These are phyloP conservation scores for Phrynocephalus guinanensis DNA, from an alignment of 2,797 vertebrate genomes.

Conservation along the genomic window DNA sequence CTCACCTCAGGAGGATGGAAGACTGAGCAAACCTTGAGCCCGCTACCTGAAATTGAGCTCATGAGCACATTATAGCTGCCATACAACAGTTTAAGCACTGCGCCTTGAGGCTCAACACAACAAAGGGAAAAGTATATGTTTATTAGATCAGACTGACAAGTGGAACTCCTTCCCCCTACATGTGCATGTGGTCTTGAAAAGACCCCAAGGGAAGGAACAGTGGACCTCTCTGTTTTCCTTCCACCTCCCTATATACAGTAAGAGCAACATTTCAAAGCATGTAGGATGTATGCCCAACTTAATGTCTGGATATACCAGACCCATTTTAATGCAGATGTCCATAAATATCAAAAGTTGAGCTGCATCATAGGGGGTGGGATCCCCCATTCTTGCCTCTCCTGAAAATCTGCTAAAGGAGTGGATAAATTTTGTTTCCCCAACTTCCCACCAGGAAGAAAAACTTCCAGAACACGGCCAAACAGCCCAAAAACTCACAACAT, in stretches of 20 bases:
- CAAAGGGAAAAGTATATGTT: neutral
- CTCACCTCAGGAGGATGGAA: no score
- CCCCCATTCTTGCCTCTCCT: neutral
- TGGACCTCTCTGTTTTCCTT: neutral
- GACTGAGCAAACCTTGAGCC: no score
- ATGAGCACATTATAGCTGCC: no score
- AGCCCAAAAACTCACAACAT: no score
- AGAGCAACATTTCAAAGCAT: neutral
- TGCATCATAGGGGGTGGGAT: neutral
- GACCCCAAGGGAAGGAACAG: neutral
- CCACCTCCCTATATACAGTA: neutral
- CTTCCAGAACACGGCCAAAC: no score
- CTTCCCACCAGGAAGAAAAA: neutral
- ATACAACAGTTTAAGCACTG: no score
- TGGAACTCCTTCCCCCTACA: neutral
- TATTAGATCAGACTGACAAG: neutral
- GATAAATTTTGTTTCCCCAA: neutral
- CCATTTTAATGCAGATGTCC: neutral
- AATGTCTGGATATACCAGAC: neutral
- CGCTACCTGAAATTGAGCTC: no score
- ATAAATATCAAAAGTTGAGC: neutral
- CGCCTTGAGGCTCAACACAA: no score
- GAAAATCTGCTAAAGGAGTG: neutral
- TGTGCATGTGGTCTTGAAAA: neutral
- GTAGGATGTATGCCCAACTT: neutral